A percentile compares a stretch with the other conserved stretches of the same genome.
phyloP scores from a whole-genome alignment of 2,888 invertebrate species.

The Desoria tigrina region DNA sequence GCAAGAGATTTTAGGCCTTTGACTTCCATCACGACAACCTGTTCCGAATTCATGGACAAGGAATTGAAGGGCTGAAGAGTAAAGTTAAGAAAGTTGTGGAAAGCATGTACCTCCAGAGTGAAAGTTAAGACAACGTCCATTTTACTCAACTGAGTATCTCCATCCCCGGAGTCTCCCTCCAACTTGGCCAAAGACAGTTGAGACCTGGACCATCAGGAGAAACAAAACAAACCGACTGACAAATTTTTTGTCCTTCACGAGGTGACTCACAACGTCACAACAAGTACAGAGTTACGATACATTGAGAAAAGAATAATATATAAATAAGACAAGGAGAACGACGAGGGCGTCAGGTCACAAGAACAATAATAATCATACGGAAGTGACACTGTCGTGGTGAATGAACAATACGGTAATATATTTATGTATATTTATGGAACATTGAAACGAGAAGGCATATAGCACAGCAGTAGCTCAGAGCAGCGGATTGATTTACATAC shows the following conservation, averaged over 20 bases:
- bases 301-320: slow-evolving; percentile 23
- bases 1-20: slow-evolving; percentile 95
- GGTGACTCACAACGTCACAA: background rate
- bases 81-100: too few species aligned
- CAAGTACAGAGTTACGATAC: slow-evolving; percentile 25
- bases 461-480: slow-evolving; percentile 39
- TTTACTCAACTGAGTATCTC: slow-evolving; percentile 93
- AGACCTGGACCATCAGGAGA: slow-evolving; percentile 64
- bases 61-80: too few species aligned
- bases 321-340: slow-evolving; percentile 1
- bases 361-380: slow-evolving; percentile 14
- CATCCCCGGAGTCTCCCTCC: slow-evolving; percentile 92
- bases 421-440: slow-evolving; percentile 28
- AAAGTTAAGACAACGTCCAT: slow-evolving; percentile 97
- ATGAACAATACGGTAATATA: slow-evolving; percentile 24
- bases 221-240: slow-evolving; percentile 47
- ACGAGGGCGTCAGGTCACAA: background rate
- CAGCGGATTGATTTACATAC: slow-evolving; percentile 9
- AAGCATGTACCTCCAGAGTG: slow-evolving; percentile 93
- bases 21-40: slow-evolving; percentile 99
- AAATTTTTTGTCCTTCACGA: slow-evolving; percentile 38
- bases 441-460: slow-evolving; percentile 29
- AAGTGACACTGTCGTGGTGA: slow-evolving; percentile 19
- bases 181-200: slow-evolving; percentile 89
- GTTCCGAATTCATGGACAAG: too few species aligned